phyloP scores from a whole-genome alignment of 2,113 vertebrate genomes.

The Lamprotornis superbus region DNA sequence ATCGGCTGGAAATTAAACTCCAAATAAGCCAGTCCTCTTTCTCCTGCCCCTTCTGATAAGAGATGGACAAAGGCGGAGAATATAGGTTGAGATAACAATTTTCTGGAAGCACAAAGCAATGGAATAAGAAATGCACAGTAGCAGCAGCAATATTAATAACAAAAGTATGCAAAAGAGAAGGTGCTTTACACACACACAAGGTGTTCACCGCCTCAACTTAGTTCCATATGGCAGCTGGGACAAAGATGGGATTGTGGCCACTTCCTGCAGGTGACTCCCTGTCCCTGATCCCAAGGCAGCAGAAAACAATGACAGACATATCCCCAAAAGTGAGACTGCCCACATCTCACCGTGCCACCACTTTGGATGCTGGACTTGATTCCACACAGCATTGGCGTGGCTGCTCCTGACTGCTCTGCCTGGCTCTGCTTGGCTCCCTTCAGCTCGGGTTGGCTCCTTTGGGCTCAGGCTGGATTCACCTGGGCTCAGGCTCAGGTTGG shows the following conservation, averaged over 20 bases:
- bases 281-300: not conserved
- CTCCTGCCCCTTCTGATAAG: not conserved
- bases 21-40: not conserved
- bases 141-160: not conserved
- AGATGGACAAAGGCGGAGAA: not conserved
- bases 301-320: not conserved
- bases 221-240: not conserved
- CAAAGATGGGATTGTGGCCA: not conserved
- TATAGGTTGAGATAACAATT: not conserved
- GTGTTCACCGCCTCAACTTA: not conserved
- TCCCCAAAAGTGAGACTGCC: not conserved
- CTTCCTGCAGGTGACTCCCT: not conserved
- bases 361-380: not conserved
- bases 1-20: not conserved
- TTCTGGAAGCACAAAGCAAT: not conserved
- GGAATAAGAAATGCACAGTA: not conserved
- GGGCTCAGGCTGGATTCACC: too few species aligned
- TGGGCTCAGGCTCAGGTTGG: not conserved
- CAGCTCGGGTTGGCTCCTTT: not conserved
- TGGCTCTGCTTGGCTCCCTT: not conserved
- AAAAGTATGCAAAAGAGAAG: not conserved
- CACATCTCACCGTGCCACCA: rapidly evolving
- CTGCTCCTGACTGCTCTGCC: not conserved
- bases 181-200: not conserved
- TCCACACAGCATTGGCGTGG: rapidly evolving